These are phyloP conservation scores for Octonoba sinensis DNA, from an alignment of 2,888 invertebrate species.

Conservation along the genomic window DNA sequence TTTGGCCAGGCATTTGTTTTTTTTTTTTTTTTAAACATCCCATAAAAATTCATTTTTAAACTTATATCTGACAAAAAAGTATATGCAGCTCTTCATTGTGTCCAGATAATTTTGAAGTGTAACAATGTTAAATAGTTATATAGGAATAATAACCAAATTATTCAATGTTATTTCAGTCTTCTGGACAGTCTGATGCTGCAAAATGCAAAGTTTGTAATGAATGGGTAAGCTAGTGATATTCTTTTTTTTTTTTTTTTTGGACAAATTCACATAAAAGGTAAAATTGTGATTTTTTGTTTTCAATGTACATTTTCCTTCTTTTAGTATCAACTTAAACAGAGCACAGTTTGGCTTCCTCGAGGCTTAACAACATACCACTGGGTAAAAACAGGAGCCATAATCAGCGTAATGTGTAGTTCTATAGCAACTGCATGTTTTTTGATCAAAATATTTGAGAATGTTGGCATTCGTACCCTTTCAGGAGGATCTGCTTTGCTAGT, in stretches of 20 bases:
- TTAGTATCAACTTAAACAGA: slow-evolving; percentile 65
- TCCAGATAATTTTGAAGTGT: too few species aligned
- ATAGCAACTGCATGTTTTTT: slow-evolving; percentile 84
- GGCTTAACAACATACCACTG: slow-evolving; percentile 83
- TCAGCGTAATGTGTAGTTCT: slow-evolving; percentile 83
- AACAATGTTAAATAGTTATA: too few species aligned
- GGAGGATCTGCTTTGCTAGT: slow-evolving; percentile 85
- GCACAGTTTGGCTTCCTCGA: slow-evolving; percentile 66
- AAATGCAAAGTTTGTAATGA: slow-evolving; percentile 89
- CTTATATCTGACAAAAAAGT: too few species aligned
- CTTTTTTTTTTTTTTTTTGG: neutral
- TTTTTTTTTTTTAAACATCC: too few species aligned
- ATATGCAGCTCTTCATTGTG: too few species aligned
- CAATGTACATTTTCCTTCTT: neutral
- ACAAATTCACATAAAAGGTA: neutral
- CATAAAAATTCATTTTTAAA: too few species aligned
- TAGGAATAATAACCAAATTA: too few species aligned
- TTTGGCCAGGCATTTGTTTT: too few species aligned
- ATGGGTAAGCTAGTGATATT: slow-evolving; percentile 34
- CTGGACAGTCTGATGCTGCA: slow-evolving; percentile 76
- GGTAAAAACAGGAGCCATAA: slow-evolving; percentile 84
- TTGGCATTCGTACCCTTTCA: slow-evolving; percentile 83
- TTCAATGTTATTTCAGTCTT: slow-evolving; percentile 44
- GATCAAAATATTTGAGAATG: slow-evolving; percentile 83
- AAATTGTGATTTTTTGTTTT: neutral